Conservation (phyloP, 2,113 vertebrate genomes). For the Labeo rohita region DNA sequence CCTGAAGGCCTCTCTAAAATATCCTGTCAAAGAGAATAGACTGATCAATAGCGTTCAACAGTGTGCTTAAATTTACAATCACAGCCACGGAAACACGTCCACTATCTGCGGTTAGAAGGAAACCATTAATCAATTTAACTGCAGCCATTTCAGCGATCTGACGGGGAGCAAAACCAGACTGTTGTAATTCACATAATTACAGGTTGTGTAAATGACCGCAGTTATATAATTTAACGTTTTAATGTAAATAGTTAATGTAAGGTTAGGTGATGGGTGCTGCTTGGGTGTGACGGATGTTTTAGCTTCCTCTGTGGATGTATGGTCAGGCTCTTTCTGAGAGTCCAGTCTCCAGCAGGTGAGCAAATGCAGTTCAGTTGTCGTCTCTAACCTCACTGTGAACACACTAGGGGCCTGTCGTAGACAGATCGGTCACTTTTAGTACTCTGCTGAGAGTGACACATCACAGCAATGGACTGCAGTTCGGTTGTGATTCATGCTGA, state of each 20-base stretch:
- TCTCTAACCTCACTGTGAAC: slow-evolving; percentile 35
- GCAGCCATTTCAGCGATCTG: slow-evolving; percentile 18
- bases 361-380: background rate
- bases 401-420: slow-evolving; percentile 16
- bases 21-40: background rate
- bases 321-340: background rate
- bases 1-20: background rate
- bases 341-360: background rate
- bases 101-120: slow-evolving; percentile 12
- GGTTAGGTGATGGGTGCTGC: background rate
- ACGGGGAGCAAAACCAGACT: slow-evolving; percentile 12
- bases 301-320: background rate
- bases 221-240: slow-evolving; percentile 16
- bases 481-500: slow-evolving; percentile 3
- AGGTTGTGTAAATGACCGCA: slow-evolving; percentile 17
- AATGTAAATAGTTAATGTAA: slow-evolving; percentile 33
- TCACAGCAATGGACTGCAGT: slow-evolving; percentile 15
- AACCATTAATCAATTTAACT: slow-evolving; percentile 44
- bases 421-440: slow-evolving; percentile 37
- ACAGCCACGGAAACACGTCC: slow-evolving; percentile 13
- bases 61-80: slow-evolving; percentile 6
- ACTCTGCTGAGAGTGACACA: slow-evolving; percentile 31
- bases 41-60: slow-evolving; percentile 15
- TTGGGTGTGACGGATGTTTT: slow-evolving; percentile 9
- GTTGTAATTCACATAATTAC: slow-evolving; percentile 26